Evolutionary conservation across 2,113 vertebrate genomes (phyloP).

Genomic region (Nymphicus hollandicus): DNA sequence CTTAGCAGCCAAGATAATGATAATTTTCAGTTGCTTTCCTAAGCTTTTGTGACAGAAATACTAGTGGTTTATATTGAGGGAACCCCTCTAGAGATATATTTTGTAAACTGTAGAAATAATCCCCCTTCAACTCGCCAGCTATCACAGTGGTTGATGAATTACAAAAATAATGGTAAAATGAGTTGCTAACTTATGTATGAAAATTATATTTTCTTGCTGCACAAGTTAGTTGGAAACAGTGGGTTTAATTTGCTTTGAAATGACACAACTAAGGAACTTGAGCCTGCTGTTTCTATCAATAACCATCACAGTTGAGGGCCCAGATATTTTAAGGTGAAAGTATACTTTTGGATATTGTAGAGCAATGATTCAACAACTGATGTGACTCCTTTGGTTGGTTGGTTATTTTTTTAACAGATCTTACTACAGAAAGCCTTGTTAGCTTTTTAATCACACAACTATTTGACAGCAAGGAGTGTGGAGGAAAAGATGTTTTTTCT

Average conservation of each 20-base stretch:
- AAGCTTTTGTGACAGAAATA: background rate
- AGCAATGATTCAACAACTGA: background rate
- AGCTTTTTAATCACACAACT: background rate
- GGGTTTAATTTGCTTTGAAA: background rate
- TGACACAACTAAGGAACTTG: background rate
- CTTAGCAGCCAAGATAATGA: background rate
- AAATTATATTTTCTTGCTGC: background rate
- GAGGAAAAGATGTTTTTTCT: background rate
- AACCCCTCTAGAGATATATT: background rate
- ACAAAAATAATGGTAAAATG: background rate
- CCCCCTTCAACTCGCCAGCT: background rate
- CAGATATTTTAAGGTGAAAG: background rate
- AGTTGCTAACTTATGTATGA: background rate
- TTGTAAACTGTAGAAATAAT: background rate
- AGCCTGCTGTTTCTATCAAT: background rate
- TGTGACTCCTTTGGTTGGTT: background rate
- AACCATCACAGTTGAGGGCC: background rate
- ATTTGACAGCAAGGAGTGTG: background rate
- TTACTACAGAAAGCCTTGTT: background rate
- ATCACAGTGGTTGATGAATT: background rate
- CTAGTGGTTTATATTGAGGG: background rate
- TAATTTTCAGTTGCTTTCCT: background rate
- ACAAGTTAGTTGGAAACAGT: background rate
- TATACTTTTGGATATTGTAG: background rate
- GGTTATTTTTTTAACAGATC: background rate